These are phyloP conservation scores for Azorinus chamasolen DNA, from an alignment of 2,888 invertebrate genomes.

Conservation along the genomic window DNA sequence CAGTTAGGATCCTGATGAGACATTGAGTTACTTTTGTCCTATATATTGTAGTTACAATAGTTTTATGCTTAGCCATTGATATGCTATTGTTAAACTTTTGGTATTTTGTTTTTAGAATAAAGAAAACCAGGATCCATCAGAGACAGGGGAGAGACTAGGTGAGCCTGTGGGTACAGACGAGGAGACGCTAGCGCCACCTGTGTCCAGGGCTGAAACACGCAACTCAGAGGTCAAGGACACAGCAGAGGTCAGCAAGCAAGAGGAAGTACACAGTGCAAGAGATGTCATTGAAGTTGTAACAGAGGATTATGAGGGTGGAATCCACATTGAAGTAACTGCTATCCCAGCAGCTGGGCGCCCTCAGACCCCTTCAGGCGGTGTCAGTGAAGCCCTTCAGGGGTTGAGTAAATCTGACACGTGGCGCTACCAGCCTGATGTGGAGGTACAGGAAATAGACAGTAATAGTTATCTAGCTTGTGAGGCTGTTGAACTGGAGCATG, in stretches of 20 bases:
- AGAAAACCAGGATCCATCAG: conserved; percentile 7
- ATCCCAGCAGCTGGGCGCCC: conserved; percentile 63
- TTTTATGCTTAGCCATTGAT: too few relatives aligned
- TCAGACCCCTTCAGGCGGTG: conserved; percentile 47
- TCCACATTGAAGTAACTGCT: conserved; percentile 71
- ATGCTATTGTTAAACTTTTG: background rate
- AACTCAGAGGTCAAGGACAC: conserved; percentile 15
- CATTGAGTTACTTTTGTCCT: too few relatives aligned
- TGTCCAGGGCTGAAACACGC: background rate
- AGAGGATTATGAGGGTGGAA: conserved; percentile 57
- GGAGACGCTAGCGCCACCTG: background rate
- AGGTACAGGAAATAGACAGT: conserved; percentile 33
- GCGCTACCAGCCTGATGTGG: conserved; percentile 68
- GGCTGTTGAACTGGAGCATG: conserved; percentile 2
- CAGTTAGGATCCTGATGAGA: too few relatives aligned
- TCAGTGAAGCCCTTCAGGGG: conserved; percentile 50
- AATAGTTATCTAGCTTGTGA: conserved; percentile 22
- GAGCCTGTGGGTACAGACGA: background rate
- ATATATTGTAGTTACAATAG: too few relatives aligned
- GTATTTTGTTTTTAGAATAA: conserved; percentile 2
- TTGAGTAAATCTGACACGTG: conserved; percentile 68
- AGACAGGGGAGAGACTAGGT: background rate
- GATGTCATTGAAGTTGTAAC: conserved; percentile 48
- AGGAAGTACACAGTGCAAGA: conserved; percentile 12
- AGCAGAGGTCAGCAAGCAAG: conserved; percentile 6